A percentile compares a stretch with the other conserved stretches of the same genome.
Evolutionary conservation across 2,113 vertebrate species (phyloP).

Genomic region (Anhinga anhinga): DNA sequence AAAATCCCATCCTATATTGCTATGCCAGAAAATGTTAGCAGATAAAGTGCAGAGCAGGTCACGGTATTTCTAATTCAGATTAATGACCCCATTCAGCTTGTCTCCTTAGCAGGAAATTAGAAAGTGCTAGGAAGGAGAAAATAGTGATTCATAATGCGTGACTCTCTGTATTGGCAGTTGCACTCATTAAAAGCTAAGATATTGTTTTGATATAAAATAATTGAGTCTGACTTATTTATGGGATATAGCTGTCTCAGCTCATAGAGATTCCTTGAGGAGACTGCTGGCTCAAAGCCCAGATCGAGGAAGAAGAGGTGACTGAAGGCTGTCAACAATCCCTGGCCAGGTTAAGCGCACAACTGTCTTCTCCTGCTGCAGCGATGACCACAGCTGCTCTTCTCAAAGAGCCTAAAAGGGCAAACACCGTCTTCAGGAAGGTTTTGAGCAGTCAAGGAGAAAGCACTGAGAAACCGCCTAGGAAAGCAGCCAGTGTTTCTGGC

Average conservation of each 20-base stretch:
- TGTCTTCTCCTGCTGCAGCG: neutral
- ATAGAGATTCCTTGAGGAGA: neutral
- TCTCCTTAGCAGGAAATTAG: conserved; percentile 80
- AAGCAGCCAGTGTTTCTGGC: neutral
- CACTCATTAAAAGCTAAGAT: conserved; percentile 72
- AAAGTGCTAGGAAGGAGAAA: conserved; percentile 69
- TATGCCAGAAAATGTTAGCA: conserved; percentile 34
- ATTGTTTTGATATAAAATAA: conserved; percentile 76
- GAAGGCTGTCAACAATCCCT: neutral
- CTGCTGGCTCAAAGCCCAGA: neutral
- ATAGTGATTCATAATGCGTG: conserved; percentile 66
- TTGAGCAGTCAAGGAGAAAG: neutral
- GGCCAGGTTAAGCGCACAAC: neutral
- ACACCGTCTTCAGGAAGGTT: neutral
- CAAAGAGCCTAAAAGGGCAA: neutral
- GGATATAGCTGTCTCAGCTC: neutral
- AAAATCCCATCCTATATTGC: neutral
- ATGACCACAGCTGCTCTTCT: neutral
- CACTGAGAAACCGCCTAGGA: neutral
- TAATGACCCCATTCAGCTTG: conserved; percentile 75
- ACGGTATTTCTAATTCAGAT: conserved; percentile 79
- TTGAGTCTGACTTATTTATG: conserved; percentile 68
- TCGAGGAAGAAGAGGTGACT: neutral
- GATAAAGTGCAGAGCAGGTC: conserved; percentile 66
- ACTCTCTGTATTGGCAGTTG: conserved; percentile 70